A percentile compares a stretch with the other conserved stretches of the same genome.
These are phyloP conservation scores for Halictus ligatus DNA, from an alignment of 2,888 invertebrate species.

Conservation along the genomic window DNA sequence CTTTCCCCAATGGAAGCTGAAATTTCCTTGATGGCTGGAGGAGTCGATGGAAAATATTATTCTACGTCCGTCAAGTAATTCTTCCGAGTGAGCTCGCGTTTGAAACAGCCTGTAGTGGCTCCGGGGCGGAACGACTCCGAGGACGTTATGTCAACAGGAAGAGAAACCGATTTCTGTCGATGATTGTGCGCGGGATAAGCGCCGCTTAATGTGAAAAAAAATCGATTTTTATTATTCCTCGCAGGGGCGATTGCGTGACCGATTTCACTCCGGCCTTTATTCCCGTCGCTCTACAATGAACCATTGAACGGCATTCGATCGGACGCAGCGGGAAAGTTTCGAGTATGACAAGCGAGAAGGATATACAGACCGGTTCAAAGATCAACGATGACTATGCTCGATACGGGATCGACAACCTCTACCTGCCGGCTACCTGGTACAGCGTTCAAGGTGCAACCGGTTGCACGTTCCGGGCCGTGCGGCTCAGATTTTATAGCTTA, in stretches of 20 bases:
- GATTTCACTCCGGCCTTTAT: conserved; percentile 5
- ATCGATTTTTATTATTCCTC: background rate
- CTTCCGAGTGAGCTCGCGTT: background rate
- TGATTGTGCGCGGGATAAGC: conserved; percentile 12
- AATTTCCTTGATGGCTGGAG: background rate
- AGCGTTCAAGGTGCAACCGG: conserved; percentile 26
- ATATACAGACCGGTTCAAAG: conserved; percentile 28
- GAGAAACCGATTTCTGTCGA: background rate
- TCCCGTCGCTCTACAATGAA: background rate
- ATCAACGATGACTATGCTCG: conserved; percentile 47
- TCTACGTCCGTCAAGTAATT: background rate
- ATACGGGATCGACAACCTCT: conserved; percentile 42
- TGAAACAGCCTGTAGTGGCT: background rate
- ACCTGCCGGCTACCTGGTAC: background rate
- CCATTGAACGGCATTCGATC: background rate
- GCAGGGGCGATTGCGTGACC: background rate
- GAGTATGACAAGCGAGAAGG: conserved; percentile 6
- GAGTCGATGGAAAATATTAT: background rate
- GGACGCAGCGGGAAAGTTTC: conserved; percentile 11
- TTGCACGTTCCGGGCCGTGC: conserved; percentile 22
- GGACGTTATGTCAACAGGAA: conserved; percentile 26
- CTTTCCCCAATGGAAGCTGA: background rate
- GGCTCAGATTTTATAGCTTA: conserved; percentile 44
- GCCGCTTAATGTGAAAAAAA: background rate
- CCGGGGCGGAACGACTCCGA: conserved; percentile 11